phyloP scores from a whole-genome alignment of 1,140 invertebrate genomes.

The Zaprionus davidi region DNA sequence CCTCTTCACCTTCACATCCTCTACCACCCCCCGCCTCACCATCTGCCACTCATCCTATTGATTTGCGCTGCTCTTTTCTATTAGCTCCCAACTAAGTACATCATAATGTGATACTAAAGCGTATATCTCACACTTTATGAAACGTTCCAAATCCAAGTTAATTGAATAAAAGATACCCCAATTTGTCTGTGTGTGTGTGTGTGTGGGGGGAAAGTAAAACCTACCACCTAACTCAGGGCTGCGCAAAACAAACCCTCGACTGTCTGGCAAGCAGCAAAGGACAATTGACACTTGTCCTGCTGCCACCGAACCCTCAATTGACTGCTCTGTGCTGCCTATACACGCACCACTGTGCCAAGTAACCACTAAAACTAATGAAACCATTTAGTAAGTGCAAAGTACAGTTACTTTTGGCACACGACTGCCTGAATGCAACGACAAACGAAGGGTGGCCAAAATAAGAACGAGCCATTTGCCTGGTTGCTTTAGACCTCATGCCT shows the following conservation, averaged over 20 bases:
- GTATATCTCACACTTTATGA: constrained; percentile 48
- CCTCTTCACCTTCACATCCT: not conserved
- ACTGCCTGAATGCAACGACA: not conserved
- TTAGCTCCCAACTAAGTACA: constrained; percentile 4
- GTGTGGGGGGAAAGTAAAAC: not conserved
- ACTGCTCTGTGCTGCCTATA: constrained; percentile 35
- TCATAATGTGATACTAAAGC: constrained; percentile 34
- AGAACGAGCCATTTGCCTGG: constrained; percentile 13
- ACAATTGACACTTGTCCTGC: constrained; percentile 74
- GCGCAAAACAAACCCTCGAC: constrained; percentile 4
- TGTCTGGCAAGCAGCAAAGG: not conserved
- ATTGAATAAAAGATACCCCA: constrained; percentile 60
- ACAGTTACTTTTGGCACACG: constrained; percentile 33
- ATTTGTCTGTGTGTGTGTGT: not conserved
- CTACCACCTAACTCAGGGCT: not conserved
- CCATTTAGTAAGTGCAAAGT: constrained; percentile 70
- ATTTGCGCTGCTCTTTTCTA: constrained; percentile 23
- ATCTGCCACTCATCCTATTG: constrained; percentile 42
- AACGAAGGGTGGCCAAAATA: constrained; percentile 49
- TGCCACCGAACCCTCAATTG: constrained; percentile 33
- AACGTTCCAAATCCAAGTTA: constrained; percentile 65
- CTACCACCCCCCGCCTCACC: not conserved
- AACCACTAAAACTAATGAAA: constrained; percentile 81
- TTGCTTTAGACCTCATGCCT: not conserved
- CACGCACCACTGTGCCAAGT: constrained; percentile 41